Evolutionary conservation across 2,113 vertebrate species (phyloP).

Genomic region (Ahaetulla prasina): DNA sequence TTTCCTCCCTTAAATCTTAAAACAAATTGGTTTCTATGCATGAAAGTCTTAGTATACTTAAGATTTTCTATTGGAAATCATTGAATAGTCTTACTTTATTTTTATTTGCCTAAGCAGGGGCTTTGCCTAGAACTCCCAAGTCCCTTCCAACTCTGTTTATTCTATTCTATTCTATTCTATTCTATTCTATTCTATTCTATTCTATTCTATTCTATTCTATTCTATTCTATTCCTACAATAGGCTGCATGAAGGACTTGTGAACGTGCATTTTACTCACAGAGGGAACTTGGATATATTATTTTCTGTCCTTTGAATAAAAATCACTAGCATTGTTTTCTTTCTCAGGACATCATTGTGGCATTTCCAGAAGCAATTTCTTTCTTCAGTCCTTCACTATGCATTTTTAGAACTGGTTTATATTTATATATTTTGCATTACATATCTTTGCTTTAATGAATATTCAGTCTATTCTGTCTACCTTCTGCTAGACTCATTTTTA

Average conservation of each 20-base stretch:
- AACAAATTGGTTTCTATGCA: background rate
- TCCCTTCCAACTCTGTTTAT: no score
- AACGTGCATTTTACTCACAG: background rate
- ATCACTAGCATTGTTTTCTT: constrained; percentile 1
- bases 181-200: no score
- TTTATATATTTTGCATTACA: background rate
- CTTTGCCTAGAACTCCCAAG: no score
- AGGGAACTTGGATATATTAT: background rate
- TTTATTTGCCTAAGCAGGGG: no score
- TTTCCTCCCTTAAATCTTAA: background rate
- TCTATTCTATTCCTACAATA: background rate
- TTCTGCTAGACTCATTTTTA: background rate
- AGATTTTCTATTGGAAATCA: background rate
- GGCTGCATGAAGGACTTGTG: background rate
- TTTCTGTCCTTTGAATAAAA: background rate
- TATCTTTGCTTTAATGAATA: constrained; percentile 8
- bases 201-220: no score
- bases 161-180: no score
- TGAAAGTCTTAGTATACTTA: background rate
- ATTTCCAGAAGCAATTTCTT: background rate
- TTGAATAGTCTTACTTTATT: background rate
- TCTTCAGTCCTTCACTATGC: background rate
- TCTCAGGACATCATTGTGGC: background rate
- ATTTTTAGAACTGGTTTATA: background rate
- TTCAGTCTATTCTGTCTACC: background rate